These are phyloP conservation scores for Phlogophora meticulosa DNA, from an alignment of 2,888 invertebrate genomes.

Conservation along the genomic window DNA sequence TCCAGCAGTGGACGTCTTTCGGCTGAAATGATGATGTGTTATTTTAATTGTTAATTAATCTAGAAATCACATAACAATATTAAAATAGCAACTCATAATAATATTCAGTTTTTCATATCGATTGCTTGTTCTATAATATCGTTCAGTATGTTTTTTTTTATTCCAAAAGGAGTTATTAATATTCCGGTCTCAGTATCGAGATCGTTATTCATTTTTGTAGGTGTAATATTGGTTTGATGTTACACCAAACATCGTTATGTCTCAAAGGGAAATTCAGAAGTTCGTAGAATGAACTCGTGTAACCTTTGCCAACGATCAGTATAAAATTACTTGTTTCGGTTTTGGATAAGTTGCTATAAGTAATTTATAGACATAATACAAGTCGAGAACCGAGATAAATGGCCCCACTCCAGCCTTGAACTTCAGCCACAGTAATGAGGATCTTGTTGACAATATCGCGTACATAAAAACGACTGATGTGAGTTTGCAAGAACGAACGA, in stretches of 20 bases:
- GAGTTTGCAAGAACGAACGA: conserved; percentile 25
- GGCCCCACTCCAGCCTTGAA: conserved; percentile 78
- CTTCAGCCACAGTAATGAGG: conserved; percentile 69
- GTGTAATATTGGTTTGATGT: conserved; percentile 4
- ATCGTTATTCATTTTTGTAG: background rate
- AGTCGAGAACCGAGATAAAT: conserved; percentile 79
- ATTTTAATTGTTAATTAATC: too few species aligned
- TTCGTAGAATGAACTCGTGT: conserved; percentile 39
- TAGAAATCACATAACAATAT: too few species aligned
- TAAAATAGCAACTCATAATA: too few species aligned
- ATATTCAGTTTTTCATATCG: background rate
- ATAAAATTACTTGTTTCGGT: conserved; percentile 54
- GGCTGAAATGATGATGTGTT: too few species aligned
- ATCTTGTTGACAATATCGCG: conserved; percentile 69
- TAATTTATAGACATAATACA: conserved; percentile 82
- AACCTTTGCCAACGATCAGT: conserved; percentile 50
- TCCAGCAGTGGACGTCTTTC: too few species aligned
- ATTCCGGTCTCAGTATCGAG: background rate
- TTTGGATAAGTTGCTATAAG: conserved; percentile 70
- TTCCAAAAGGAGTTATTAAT: background rate
- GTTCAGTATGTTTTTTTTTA: background rate
- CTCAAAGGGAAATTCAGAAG: conserved; percentile 37
- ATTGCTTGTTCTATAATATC: background rate
- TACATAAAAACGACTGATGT: conserved; percentile 55
- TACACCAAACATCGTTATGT: conserved; percentile 14